phyloP scores from a whole-genome alignment of 2,113 vertebrate species.

The Embiotoca jacksoni region DNA sequence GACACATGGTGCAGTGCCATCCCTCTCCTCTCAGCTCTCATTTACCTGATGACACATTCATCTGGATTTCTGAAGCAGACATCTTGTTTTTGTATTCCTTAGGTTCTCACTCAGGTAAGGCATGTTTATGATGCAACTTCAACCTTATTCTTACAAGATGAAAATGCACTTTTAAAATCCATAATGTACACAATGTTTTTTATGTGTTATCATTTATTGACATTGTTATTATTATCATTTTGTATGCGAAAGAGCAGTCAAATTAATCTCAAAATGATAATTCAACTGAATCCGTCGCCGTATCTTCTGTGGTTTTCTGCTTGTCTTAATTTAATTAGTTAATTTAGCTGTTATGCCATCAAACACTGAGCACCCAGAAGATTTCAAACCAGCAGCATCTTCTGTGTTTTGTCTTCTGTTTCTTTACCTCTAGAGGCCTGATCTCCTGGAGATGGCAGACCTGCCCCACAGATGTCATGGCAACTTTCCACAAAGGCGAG shows the following conservation, averaged over 20 bases:
- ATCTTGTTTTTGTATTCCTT: constrained; percentile 15
- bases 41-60: constrained; percentile 29
- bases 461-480: constrained; percentile 54
- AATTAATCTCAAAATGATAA: background rate
- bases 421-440: constrained; percentile 43
- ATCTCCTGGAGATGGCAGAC: constrained; percentile 61
- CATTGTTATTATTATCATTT: background rate
- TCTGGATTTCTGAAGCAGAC: constrained; percentile 35
- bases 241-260: background rate
- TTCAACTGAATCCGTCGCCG: background rate
- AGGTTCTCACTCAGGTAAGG: constrained; percentile 22
- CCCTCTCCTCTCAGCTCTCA: constrained; percentile 33
- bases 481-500: constrained; percentile 62
- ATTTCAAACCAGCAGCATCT: constrained; percentile 44
- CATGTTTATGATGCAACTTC: background rate
- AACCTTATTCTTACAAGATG: background rate
- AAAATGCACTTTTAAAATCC: background rate
- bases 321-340: constrained; percentile 21
- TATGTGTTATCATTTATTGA: background rate
- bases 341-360: background rate
- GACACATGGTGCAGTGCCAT: constrained; percentile 26
- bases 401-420: constrained; percentile 36
- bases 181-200: background rate
- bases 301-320: constrained; percentile 11
- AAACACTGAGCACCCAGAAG: constrained; percentile 39